Evolutionary conservation across 1,140 invertebrate genomes (phyloP).

Genomic region (Drosophila ironensis): DNA sequence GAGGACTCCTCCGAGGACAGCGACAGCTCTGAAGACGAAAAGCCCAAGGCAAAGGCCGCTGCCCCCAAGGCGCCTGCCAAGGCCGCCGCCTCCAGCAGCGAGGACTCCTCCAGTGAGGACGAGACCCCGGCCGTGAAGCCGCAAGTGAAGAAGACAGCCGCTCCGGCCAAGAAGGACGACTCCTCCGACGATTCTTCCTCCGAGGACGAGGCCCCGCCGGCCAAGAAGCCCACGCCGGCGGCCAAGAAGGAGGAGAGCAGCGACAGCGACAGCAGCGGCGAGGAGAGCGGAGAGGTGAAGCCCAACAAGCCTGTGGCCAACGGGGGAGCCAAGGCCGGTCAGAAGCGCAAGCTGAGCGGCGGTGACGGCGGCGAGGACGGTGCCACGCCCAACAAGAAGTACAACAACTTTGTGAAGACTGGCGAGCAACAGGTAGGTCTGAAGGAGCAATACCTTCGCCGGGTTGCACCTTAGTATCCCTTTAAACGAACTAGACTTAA

Average conservation of each 20-base stretch:
- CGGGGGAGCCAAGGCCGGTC: slow-evolving; percentile 58
- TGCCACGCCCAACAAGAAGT: slow-evolving; percentile 82
- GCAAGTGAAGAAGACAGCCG: slow-evolving; percentile 51
- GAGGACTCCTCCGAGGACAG: slow-evolving; percentile 59
- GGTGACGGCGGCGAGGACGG: slow-evolving; percentile 55
- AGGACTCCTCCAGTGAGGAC: slow-evolving; percentile 64
- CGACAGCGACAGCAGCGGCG: slow-evolving; percentile 47
- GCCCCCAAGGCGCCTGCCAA: slow-evolving; percentile 30
- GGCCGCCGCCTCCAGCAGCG: slow-evolving; percentile 19
- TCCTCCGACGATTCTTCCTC: slow-evolving; percentile 79
- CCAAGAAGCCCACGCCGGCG: slow-evolving; percentile 40
- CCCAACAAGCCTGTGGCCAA: slow-evolving; percentile 48
- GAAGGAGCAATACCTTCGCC: background rate
- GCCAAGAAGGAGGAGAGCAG: slow-evolving; percentile 64
- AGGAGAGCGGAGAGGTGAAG: slow-evolving; percentile 49
- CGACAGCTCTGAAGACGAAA: slow-evolving; percentile 50
- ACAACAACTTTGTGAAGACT: slow-evolving; percentile 84
- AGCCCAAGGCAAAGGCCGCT: slow-evolving; percentile 37
- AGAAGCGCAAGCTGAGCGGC: slow-evolving; percentile 81
- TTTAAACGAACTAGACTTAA: too few species aligned
- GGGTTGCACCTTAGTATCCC: too few species aligned
- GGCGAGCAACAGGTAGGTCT: slow-evolving; percentile 82
- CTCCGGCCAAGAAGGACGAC: slow-evolving; percentile 78
- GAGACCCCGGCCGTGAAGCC: slow-evolving; percentile 62
- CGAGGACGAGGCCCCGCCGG: slow-evolving; percentile 44